Conservation (phyloP, 2,888 invertebrate species). For the Elegia similella region DNA sequence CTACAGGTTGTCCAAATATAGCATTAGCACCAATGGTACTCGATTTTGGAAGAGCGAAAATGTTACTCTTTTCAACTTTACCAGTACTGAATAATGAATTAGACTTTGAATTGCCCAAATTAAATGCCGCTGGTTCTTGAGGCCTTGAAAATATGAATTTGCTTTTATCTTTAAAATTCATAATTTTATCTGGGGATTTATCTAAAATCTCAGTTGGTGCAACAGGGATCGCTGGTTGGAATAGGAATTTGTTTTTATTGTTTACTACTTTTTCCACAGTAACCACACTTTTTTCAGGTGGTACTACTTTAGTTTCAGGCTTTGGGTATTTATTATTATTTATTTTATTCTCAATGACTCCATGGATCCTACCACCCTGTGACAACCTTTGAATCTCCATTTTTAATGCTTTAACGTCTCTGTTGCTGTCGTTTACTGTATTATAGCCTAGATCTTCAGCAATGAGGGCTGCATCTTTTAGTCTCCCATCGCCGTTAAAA, state of each 20-base stretch:
- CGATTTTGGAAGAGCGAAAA: not conserved
- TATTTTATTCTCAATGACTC: conserved; percentile 35
- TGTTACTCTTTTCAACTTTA: not conserved
- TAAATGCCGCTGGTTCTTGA: conserved; percentile 39
- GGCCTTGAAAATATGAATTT: conserved; percentile 70
- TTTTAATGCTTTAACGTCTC: conserved; percentile 56
- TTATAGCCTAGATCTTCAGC: conserved; percentile 77
- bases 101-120: conserved; percentile 29
- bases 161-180: conserved; percentile 43
- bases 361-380: conserved; percentile 44
- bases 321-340: conserved; percentile 43
- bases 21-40: conserved; percentile 26
- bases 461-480: conserved; percentile 77
- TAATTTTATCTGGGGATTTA: conserved; percentile 56
- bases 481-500: conserved; percentile 85
- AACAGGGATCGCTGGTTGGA: conserved; percentile 65
- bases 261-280: not conserved
- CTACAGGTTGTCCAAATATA: conserved; percentile 32
- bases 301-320: conserved; percentile 34
- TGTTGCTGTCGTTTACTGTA: conserved; percentile 69
- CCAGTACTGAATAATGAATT: conserved; percentile 1
- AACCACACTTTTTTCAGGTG: not conserved
- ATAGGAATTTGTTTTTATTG: conserved; percentile 34
- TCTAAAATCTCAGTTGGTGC: conserved; percentile 53
- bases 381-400: conserved; percentile 53